Evolutionary conservation across 2,113 vertebrate genomes (phyloP).

Genomic region (Nothocercus julius): DNA sequence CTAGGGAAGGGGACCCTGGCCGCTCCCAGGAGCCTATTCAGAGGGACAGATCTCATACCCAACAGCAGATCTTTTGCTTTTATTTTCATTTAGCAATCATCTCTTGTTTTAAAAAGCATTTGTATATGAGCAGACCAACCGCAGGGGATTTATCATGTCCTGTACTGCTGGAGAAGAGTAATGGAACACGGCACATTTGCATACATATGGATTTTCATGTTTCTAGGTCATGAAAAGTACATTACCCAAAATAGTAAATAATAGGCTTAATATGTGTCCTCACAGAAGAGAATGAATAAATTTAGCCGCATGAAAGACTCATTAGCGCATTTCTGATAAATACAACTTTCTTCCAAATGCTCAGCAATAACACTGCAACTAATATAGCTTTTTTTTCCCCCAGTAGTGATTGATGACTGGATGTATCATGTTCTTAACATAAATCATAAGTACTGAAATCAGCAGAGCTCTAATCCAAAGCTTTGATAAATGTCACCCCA

Average conservation of each 20-base stretch:
- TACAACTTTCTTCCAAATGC: neutral
- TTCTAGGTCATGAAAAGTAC: neutral
- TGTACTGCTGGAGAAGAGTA: neutral
- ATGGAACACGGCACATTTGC: neutral
- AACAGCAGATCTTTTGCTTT: neutral
- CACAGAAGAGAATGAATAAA: neutral
- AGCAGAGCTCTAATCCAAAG: neutral
- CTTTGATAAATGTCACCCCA: neutral
- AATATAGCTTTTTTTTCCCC: neutral
- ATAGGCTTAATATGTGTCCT: neutral
- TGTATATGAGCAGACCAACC: neutral
- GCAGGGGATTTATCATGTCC: neutral
- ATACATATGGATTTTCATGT: fast-evolving
- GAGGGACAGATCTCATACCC: neutral
- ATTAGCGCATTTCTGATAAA: neutral
- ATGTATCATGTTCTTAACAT: neutral
- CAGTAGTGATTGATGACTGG: neutral
- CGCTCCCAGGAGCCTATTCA: neutral
- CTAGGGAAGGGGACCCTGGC: neutral
- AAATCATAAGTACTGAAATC: neutral
- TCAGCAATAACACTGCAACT: neutral
- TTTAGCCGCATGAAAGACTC: neutral
- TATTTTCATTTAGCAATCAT: neutral
- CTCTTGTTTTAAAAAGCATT: neutral
- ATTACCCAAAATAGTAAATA: neutral